A percentile compares a stretch with the other conserved stretches of the same genome.
These are phyloP conservation scores for Agrilus cyanescens DNA, from an alignment of 2,888 invertebrate genomes.

Conservation along the genomic window DNA sequence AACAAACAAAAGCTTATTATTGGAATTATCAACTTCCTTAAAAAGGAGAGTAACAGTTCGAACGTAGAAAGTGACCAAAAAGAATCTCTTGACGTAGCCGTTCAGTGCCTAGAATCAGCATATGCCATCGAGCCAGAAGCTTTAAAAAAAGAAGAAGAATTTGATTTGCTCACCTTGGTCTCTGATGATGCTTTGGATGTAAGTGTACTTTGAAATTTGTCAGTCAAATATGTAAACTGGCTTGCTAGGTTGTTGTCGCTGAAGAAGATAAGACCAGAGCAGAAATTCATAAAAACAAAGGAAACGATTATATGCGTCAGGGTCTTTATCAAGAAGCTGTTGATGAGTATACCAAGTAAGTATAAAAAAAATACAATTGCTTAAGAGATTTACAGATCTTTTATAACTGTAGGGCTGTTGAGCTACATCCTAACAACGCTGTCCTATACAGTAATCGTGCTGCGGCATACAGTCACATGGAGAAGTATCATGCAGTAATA, in stretches of 20 bases:
- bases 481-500: conserved; percentile 72
- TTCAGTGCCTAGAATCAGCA: conserved; percentile 87
- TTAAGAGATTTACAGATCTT: conserved; percentile 9
- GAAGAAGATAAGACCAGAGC: conserved; percentile 39
- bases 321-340: conserved; percentile 73
- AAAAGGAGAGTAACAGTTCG: conserved; percentile 23
- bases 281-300: conserved; percentile 77
- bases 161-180: too few species aligned
- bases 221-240: conserved; percentile 15
- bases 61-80: conserved; percentile 29
- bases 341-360: conserved; percentile 61
- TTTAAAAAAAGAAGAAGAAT: conserved; percentile 5
- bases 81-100: conserved; percentile 85
- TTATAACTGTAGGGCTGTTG: conserved; percentile 61
- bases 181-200: conserved; percentile 2
- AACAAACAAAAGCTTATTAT: conserved; percentile 4
- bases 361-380: conserved; percentile 10
- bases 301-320: conserved; percentile 79
- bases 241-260: background rate
- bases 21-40: conserved; percentile 28
- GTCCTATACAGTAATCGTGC: conserved; percentile 97
- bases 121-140: conserved; percentile 50
- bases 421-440: conserved; percentile 76
- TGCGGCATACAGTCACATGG: conserved; percentile 85
- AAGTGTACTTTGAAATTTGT: background rate